A percentile compares a stretch with the other conserved stretches of the same genome.
Evolutionary conservation across 2,888 invertebrate species (phyloP).

Genomic region (Sisyra nigra): DNA sequence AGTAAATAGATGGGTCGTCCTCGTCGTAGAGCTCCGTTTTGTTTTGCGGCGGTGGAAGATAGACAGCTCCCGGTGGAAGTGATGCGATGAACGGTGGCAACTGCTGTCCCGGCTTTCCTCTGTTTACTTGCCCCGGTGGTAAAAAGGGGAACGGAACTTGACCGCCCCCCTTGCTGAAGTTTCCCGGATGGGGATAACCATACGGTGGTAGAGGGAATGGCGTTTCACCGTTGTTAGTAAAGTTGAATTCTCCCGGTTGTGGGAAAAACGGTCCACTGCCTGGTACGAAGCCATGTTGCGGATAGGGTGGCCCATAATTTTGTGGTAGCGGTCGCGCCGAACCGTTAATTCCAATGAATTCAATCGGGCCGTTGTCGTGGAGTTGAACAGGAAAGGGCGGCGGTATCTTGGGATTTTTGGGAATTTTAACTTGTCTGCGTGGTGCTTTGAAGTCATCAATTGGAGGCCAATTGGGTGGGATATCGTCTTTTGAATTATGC

Average conservation of each 20-base stretch:
- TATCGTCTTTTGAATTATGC: constrained; percentile 26
- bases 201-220: constrained; percentile 37
- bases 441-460: constrained; percentile 76
- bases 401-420: constrained; percentile 65
- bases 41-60: constrained; percentile 37
- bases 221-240: constrained; percentile 46
- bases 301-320: constrained; percentile 33
- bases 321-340: constrained; percentile 55
- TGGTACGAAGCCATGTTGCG: constrained; percentile 25
- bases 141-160: constrained; percentile 37
- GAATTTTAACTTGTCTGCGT: constrained; percentile 68
- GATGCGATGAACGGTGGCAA: constrained; percentile 30
- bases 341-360: constrained; percentile 69
- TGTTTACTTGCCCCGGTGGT: constrained; percentile 20
- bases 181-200: constrained; percentile 31
- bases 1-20: constrained; percentile 82
- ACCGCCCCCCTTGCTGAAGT: constrained; percentile 27
- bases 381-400: constrained; percentile 90
- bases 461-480: constrained; percentile 50
- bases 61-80: constrained; percentile 44
- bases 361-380: constrained; percentile 68
- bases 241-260: constrained; percentile 30
- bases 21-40: constrained; percentile 67
- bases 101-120: constrained; percentile 5
- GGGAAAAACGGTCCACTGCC: constrained; percentile 36